Conservation (phyloP, 1,140 invertebrate species). For the Archegozetes longisetosus region DNA sequence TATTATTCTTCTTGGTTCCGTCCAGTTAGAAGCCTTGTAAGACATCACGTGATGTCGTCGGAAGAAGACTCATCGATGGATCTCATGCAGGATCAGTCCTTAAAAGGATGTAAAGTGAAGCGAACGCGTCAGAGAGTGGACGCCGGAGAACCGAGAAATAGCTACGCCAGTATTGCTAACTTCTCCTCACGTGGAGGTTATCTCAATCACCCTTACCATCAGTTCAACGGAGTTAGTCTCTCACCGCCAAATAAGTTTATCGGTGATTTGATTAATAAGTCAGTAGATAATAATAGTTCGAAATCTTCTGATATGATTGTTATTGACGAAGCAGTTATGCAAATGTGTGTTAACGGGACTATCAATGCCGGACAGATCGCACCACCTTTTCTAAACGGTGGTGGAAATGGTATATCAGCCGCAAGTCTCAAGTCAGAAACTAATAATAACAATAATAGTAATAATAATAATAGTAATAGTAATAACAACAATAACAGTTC, state of each 20-base stretch:
- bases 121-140: slow-evolving; percentile 81
- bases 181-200: slow-evolving; percentile 36
- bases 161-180: slow-evolving; percentile 70
- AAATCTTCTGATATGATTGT: neutral
- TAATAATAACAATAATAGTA: neutral
- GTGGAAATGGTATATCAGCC: neutral
- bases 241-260: neutral
- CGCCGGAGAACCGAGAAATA: slow-evolving; percentile 80
- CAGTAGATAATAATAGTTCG: neutral
- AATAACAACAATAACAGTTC: neutral
- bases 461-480: neutral
- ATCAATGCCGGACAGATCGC: neutral
- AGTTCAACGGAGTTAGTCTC: neutral
- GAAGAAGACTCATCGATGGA: neutral
- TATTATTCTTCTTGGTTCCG: neutral
- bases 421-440: neutral
- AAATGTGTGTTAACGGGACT: neutral
- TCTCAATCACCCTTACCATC: neutral
- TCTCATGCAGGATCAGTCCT: neutral
- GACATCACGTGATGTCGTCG: neutral
- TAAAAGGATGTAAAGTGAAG: slow-evolving; percentile 44
- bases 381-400: neutral
- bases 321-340: neutral
- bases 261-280: neutral
- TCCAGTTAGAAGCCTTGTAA: neutral